Conservation (phyloP, 2,113 vertebrate species). For the Peromyscus californicus region DNA sequence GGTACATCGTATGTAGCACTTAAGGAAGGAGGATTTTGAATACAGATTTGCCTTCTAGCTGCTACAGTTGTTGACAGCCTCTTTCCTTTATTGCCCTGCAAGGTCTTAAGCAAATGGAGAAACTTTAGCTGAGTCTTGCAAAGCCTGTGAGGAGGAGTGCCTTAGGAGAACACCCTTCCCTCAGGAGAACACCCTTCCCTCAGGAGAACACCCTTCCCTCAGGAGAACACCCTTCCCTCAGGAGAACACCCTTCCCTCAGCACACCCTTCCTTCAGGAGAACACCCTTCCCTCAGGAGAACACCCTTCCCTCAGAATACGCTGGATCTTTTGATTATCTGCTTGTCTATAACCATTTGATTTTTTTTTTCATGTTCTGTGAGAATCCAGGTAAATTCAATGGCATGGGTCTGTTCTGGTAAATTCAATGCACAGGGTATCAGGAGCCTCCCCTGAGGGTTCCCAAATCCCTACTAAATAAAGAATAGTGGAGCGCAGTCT, state of each 20-base stretch:
- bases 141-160: slow-evolving; percentile 48
- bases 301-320: not conserved
- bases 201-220: not conserved
- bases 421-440: not conserved
- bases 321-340: slow-evolving; percentile 63
- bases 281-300: slow-evolving; percentile 22
- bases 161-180: slow-evolving; percentile 27
- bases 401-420: not conserved
- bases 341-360: slow-evolving; percentile 37
- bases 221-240: not conserved
- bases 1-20: not conserved
- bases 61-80: slow-evolving; percentile 41
- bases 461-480: not conserved
- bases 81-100: slow-evolving; percentile 42
- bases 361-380: slow-evolving; percentile 58
- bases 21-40: not conserved
- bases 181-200: slow-evolving; percentile 13
- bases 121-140: slow-evolving; percentile 28
- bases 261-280: slow-evolving; percentile 13
- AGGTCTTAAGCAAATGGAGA: slow-evolving; percentile 55
- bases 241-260: slow-evolving; percentile 11
- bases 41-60: not conserved
- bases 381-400: slow-evolving; percentile 50
- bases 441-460: not conserved
- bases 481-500: not conserved